Percentiles rank a stretch among this genome's conserved stretches.
Evolutionary conservation across 1,140 invertebrate species (phyloP).

Genomic region (Notospermus geniculatus): DNA sequence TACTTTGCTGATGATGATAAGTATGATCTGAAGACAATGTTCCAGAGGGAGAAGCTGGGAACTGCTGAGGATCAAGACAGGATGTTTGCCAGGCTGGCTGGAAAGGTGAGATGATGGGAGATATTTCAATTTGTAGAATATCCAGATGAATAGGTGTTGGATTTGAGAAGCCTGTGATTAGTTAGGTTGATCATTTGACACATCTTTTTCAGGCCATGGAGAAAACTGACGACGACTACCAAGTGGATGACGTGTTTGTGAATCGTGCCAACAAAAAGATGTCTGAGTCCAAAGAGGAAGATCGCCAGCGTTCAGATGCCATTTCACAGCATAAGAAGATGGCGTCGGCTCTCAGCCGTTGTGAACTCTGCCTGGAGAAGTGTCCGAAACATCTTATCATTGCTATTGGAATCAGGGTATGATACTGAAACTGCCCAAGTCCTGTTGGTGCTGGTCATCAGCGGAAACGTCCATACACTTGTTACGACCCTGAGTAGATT

Average conservation of each 20-base stretch:
- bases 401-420: slow-evolving; percentile 72
- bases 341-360: slow-evolving; percentile 72
- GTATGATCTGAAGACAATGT: slow-evolving; percentile 83
- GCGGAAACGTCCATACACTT: no score
- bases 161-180: neutral
- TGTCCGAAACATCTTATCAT: slow-evolving; percentile 87
- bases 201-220: slow-evolving; percentile 58
- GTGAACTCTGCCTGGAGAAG: slow-evolving; percentile 77
- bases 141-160: neutral
- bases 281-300: slow-evolving; percentile 63
- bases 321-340: slow-evolving; percentile 71
- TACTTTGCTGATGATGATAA: slow-evolving; percentile 92
- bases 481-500: slow-evolving; percentile 6
- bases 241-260: slow-evolving; percentile 85
- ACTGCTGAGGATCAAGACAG: slow-evolving; percentile 78
- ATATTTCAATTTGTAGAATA: neutral
- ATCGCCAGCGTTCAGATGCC: slow-evolving; percentile 66
- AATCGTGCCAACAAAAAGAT: slow-evolving; percentile 68
- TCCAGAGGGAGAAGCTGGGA: slow-evolving; percentile 83
- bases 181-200: no score
- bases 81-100: slow-evolving; percentile 73
- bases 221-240: slow-evolving; percentile 68
- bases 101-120: slow-evolving; percentile 58
- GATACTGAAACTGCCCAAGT: no score
- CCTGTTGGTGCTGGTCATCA: no score